Percentiles rank a stretch among this genome's conserved stretches.
phyloP scores from a whole-genome alignment of 2,113 vertebrate species.

The Budorcas taxicolor region DNA sequence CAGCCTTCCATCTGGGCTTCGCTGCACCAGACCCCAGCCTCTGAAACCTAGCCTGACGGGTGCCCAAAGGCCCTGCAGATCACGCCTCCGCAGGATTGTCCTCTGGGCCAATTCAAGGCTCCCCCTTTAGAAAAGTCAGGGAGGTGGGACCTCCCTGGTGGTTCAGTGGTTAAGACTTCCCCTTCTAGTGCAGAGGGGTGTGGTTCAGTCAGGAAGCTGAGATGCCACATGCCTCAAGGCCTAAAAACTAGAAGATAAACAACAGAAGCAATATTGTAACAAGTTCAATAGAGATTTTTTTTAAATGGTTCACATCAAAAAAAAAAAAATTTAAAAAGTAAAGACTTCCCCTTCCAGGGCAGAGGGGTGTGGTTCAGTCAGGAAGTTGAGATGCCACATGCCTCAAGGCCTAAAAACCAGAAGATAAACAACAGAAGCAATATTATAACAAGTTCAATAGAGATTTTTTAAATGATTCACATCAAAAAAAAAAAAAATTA shows the following conservation, averaged over 20 bases:
- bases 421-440: background rate
- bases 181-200: background rate
- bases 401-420: background rate
- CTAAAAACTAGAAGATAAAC: background rate
- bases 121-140: accelerated
- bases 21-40: accelerated
- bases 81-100: accelerated
- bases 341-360: background rate
- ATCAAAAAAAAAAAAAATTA: background rate
- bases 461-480: background rate
- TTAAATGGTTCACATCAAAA: background rate
- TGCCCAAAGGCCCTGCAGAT: background rate
- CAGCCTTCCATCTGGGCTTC: background rate
- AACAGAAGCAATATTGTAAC: background rate
- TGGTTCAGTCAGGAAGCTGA: background rate
- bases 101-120: accelerated
- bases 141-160: background rate
- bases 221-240: background rate
- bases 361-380: background rate
- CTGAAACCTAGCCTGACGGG: background rate
- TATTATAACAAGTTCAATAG: background rate
- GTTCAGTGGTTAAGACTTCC: background rate
- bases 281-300: background rate
- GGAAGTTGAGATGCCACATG: background rate
- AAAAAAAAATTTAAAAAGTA: too few relatives aligned